Evolutionary conservation across 2,113 vertebrate genomes (phyloP).

Genomic region (Aptenodytes forsteri): DNA sequence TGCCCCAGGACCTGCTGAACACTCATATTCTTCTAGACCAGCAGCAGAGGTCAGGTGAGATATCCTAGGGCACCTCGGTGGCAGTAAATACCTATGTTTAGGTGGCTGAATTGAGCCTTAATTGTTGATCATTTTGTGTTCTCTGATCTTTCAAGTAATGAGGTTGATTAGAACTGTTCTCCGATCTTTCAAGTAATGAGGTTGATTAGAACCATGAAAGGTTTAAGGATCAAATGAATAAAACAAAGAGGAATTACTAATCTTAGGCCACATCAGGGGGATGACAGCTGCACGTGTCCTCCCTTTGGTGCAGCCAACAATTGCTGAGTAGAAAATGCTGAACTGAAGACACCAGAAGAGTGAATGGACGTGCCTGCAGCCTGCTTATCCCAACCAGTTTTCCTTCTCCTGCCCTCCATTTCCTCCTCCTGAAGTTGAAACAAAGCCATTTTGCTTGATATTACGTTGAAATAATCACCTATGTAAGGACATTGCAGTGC

Average conservation of each 20-base stretch:
- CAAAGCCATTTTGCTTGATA: not conserved
- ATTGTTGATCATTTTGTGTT: not conserved
- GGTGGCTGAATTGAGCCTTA: not conserved
- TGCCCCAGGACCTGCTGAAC: not conserved
- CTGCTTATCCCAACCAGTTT: not conserved
- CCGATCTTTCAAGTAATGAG: not conserved
- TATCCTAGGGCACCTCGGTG: not conserved
- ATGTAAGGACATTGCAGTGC: not conserved
- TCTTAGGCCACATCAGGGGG: accelerated
- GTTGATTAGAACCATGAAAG: not conserved
- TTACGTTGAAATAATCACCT: not conserved
- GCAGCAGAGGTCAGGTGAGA: not conserved
- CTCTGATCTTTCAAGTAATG: not conserved
- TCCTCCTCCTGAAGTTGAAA: not conserved
- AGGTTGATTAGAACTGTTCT: not conserved
- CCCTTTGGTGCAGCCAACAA: not conserved
- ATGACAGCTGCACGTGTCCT: not conserved
- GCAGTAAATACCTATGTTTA: not conserved
- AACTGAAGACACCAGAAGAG: not conserved
- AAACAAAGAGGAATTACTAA: not conserved
- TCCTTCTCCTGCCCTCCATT: not conserved
- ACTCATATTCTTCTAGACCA: not conserved
- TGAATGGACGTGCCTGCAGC: not conserved
- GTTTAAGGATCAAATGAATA: not conserved
- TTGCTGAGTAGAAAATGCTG: not conserved